Percentiles rank a stretch among this genome's conserved stretches.
These are phyloP conservation scores for Mohoua ochrocephala DNA, from an alignment of 2,113 vertebrate species.

Conservation along the genomic window DNA sequence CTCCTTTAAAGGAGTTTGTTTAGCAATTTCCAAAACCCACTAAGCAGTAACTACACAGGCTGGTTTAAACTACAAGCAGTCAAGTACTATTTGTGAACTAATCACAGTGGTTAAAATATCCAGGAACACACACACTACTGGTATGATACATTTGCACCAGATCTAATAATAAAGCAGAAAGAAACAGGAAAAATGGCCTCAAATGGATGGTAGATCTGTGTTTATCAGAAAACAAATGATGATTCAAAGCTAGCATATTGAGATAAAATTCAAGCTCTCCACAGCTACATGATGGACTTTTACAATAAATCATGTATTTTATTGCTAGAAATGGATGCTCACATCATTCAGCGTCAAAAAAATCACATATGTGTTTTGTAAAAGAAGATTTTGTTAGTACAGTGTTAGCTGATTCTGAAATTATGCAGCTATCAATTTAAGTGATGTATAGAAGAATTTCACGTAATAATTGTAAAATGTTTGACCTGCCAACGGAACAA, in stretches of 20 bases:
- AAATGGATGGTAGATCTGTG: constrained; percentile 62
- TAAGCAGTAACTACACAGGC: not conserved
- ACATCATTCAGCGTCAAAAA: constrained; percentile 59
- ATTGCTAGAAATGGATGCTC: constrained; percentile 57
- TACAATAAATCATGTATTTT: constrained; percentile 71
- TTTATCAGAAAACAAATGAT: constrained; percentile 65
- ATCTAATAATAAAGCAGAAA: constrained; percentile 62
- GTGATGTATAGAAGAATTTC: constrained; percentile 34
- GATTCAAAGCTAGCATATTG: constrained; percentile 60
- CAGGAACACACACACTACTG: not conserved
- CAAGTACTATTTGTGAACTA: constrained; percentile 14
- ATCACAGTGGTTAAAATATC: constrained; percentile 52
- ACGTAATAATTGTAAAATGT: constrained; percentile 56
- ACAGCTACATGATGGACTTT: constrained; percentile 63
- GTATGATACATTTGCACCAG: constrained; percentile 8
- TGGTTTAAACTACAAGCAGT: constrained; percentile 8
- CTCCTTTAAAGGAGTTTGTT: not conserved
- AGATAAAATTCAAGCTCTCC: constrained; percentile 71
- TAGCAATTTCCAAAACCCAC: not conserved
- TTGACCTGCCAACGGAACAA: constrained; percentile 5
- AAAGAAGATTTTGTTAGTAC: constrained; percentile 35
- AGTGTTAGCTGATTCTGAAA: constrained; percentile 41
- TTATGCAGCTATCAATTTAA: constrained; percentile 52
- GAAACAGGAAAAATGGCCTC: constrained; percentile 47
- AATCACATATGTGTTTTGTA: constrained; percentile 28